These are phyloP conservation scores for Rhynchomys soricoides DNA, from an alignment of 2,113 vertebrate species.

Conservation along the genomic window DNA sequence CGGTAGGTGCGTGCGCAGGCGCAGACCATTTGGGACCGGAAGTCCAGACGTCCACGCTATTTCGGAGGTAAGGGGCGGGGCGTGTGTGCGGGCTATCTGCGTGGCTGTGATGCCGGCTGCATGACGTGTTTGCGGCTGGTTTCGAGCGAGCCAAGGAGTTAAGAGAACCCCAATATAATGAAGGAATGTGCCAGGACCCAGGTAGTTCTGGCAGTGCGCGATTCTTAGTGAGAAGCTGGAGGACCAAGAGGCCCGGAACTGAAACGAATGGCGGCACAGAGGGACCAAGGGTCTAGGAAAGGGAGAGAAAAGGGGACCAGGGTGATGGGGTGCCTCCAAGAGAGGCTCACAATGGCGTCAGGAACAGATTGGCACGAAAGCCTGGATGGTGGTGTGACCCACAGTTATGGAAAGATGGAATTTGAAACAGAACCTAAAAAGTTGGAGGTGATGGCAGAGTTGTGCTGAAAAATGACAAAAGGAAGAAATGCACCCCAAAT, in stretches of 20 bases:
- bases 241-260: not conserved
- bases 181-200: not conserved
- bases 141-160: rapidly evolving
- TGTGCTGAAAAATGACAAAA: not conserved
- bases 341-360: not conserved
- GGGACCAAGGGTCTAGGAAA: not conserved
- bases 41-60: not conserved
- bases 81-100: rapidly evolving
- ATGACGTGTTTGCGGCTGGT: rapidly evolving
- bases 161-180: not conserved
- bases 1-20: conserved; percentile 10
- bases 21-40: conserved; percentile 42
- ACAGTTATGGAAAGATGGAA: not conserved
- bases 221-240: not conserved
- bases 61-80: not conserved
- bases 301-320: not conserved
- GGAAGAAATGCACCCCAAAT: not conserved
- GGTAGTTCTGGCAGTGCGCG: not conserved
- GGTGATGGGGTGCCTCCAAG: not conserved
- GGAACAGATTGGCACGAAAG: not conserved
- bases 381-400: not conserved
- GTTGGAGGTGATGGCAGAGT: not conserved
- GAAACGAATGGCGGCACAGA: not conserved
- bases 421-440: not conserved
- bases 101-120: rapidly evolving